Conservation (phyloP, 2,797 vertebrate species). For the Cephalopachus bancanus region DNA sequence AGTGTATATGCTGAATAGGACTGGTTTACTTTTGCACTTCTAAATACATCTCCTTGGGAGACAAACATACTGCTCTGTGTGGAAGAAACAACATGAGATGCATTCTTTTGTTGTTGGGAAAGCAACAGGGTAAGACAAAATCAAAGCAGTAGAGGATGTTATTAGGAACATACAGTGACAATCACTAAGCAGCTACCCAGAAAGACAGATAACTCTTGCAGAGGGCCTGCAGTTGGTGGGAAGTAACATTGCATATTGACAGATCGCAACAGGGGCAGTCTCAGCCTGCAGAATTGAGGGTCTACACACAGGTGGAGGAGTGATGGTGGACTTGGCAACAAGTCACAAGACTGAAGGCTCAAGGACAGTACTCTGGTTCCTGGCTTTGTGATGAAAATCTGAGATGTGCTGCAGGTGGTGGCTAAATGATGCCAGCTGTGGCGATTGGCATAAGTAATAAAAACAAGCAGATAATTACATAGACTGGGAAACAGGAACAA, state of each 20-base stretch:
- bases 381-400: not conserved
- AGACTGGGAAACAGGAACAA: not conserved
- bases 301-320: not conserved
- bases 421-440: conserved; percentile 4
- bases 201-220: not conserved
- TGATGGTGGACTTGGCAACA: not conserved
- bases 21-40: not conserved
- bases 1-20: not conserved
- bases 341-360: not conserved
- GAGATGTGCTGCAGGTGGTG: not conserved
- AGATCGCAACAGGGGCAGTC: not conserved
- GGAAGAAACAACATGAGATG: not conserved
- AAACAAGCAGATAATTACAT: not conserved
- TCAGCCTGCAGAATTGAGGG: not conserved
- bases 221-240: no score
- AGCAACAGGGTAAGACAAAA: not conserved
- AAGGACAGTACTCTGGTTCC: not conserved
- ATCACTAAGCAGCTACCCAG: not conserved
- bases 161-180: not conserved
- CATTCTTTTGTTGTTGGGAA: not conserved
- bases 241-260: not conserved
- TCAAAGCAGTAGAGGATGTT: not conserved
- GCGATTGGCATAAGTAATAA: not conserved
- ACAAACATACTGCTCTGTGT: not conserved
- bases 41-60: not conserved